Evolutionary conservation across 2,888 invertebrate species (phyloP), one percentile per base, ranked within the genome.

Genomic region (Tenodera sinensis): DNA sequence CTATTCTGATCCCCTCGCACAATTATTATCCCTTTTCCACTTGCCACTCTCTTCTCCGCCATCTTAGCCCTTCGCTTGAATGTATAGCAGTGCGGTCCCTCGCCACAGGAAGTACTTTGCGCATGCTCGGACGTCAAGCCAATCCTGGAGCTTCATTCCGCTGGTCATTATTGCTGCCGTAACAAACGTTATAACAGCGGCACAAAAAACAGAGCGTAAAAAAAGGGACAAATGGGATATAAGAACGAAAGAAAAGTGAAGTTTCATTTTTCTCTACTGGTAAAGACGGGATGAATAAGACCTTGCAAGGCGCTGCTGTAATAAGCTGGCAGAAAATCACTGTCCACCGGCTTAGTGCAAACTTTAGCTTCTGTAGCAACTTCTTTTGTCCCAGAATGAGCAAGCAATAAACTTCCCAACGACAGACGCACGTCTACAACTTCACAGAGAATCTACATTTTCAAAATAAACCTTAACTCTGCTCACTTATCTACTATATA

Each of bases 131-230:
- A 34, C 47, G 25, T 25, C 84, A 42, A 84, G 85, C 90, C 90
- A 90, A 90, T 90, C 90, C 89, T 54, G 28, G 89, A 27, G 47
- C 84, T 71, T 87, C 89, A 86, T 88, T 88, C 89, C 82, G 87
- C 87, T 83, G 83, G 87, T 90, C 90, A 90, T 90, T 89, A 90
- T 90, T 90, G 89, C 89, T 88, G 84, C 88, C 86, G 87, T 89
- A 88, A 87, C 42, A 87, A 87, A 87, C 87, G 82, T 87, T 87
- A 87, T 83, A 82, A 87, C 34, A 87, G 83, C 81, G 83, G 83
- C 81, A 42, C 28, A 28, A 54, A 28, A 88, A 88, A 88, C 34
- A 88, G 88, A 88, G 30, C n/a, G 27, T 8, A 71, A 20, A 71
- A 71, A 25, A 54, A 34, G 34, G 54, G 54, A 25, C 54, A 71